These are phyloP conservation scores for Psettodes erumei DNA, from an alignment of 2,113 vertebrate species.

Conservation along the genomic window DNA sequence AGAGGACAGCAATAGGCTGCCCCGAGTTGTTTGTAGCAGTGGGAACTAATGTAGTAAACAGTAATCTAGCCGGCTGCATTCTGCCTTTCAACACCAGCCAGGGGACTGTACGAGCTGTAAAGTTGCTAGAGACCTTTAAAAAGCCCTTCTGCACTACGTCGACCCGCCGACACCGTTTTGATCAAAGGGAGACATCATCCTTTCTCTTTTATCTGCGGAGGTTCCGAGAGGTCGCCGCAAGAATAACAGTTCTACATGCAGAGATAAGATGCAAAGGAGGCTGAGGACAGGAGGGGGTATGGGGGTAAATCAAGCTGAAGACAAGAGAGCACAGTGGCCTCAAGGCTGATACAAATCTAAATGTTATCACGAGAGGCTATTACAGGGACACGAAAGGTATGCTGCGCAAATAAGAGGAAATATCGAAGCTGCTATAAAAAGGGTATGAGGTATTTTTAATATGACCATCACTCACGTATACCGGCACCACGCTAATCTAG, in stretches of 20 bases:
- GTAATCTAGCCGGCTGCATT: conserved; percentile 49
- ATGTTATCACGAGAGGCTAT: conserved; percentile 12
- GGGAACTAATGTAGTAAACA: conserved; percentile 53
- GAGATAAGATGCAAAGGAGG: conserved; percentile 34
- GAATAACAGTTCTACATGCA: conserved; percentile 27
- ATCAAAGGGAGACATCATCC: conserved; percentile 51
- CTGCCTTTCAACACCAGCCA: conserved; percentile 54
- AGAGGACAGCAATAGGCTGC: conserved; percentile 71
- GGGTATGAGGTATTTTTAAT: conserved; percentile 8
- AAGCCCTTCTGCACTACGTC: conserved; percentile 36
- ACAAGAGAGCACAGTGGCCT: background rate
- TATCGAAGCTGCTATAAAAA: background rate
- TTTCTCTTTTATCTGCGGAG: conserved; percentile 45
- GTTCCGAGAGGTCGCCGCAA: conserved; percentile 26
- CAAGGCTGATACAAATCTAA: conserved; percentile 12
- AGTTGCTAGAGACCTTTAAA: conserved; percentile 48
- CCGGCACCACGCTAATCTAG: conserved; percentile 15
- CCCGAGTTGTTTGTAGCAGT: conserved; percentile 62
- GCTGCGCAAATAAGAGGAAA: background rate
- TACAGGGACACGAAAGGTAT: background rate
- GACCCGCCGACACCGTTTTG: conserved; percentile 34
- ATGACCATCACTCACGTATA: conserved; percentile 16
- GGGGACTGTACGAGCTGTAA: conserved; percentile 51
- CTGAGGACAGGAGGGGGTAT: background rate
- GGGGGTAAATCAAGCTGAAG: conserved; percentile 13